Base-by-base conservation (phyloP, 2,797 vertebrate species). In the Avahi laniger region DNA sequence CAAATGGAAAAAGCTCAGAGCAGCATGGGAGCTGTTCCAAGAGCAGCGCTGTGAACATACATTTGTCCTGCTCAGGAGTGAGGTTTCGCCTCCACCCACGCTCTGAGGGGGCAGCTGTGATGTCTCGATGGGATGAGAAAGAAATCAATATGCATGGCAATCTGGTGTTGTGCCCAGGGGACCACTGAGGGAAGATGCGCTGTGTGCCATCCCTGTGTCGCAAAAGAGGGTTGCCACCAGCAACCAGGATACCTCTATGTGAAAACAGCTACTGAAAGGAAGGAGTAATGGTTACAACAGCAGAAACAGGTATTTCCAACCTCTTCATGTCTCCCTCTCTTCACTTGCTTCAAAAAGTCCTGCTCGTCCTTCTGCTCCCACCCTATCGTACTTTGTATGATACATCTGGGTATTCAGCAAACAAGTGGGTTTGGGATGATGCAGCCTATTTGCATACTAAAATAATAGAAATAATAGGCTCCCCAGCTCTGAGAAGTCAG, bases 71-170 rank as follows among this genome's bases (percentile, higher is more conserved):
- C 93, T 83, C 30, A 1, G 35, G 73, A 70, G 86, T 30, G 86
- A 96, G 82, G 91, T 38, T 90, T 95, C 0, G 52, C 94, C 92
- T 94, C 93, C 82, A 52, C 95, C 95, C 83, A 96, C 93, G 1
- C 69, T 89, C 43, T 95, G 93, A 95, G 92, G 92, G 84, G 95
- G 96, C 61, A 91, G 96, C 92, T 95, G 88, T 38, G 93, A 93
- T 93, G 73, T 96, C 95, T 97, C 38, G 3, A 96, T 30, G 78
- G 81, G 50, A 91, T 93, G 90, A 93, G 72, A 89, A 76, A 94
- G 91, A 96, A 92, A 96, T 97, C 97, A 97, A 65, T 96, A 97
- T 97, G 95, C 97, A 97, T 95, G 65, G 54, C 95, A 97, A 95
- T 97, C 97, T 97, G 97, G 95, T 97, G 94, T 81, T 84, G 65